Evolutionary conservation across 37 sponge, comb jelly and placozoan species (phyloP), one percentile per base, ranked within the genome.

Genomic region (Aplysina aerophoba): DNA sequence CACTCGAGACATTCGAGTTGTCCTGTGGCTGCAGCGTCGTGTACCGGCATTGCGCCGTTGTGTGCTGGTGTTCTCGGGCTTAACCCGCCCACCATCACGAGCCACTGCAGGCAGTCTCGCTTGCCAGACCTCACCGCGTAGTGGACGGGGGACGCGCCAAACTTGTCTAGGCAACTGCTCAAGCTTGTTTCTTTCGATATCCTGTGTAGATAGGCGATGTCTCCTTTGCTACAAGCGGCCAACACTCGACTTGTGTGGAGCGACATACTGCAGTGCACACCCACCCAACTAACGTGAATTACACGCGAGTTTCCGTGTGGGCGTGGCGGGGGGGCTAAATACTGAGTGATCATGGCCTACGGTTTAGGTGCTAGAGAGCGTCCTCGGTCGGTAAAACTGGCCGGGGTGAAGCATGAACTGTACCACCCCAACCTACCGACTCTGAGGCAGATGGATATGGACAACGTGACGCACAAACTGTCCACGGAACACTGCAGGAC

Each of bases 351-450:
- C 50, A 44, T 44, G 50, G 50, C 50, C 8, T n/a, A n/a, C n/a
- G 50, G 50, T 44, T 11, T 8, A 25, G 56, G 20, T 4, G 55
- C 50, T 11, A 79, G 39, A 35, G 28, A 80, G 73, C 85, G 92
- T n/a, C 89, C 87, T 19, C 73, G 65, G 15, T 86, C 86, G 31
- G 72, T 40, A 41, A 80, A 88, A 74, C 90, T 96, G 35, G 91
- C 92, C 0, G 84, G 86, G 36, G 88, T 96, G 74, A 96, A 96
- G 87, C 80, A 85, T 55, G 77, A 74, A 28, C 69, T 96, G 59
- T 96, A 96, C 86, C 74, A 96, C 68, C 96, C 96, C 12, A 61
- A 41, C 17, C 91, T 96, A 0, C 96, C 96, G 40, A 96, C 89
- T 19, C 86, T 96, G 82, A 36, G 96, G 19, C 63, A 83, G 40